Conservation (phyloP, 2,113 vertebrate genomes). For the Macrotus californicus region DNA sequence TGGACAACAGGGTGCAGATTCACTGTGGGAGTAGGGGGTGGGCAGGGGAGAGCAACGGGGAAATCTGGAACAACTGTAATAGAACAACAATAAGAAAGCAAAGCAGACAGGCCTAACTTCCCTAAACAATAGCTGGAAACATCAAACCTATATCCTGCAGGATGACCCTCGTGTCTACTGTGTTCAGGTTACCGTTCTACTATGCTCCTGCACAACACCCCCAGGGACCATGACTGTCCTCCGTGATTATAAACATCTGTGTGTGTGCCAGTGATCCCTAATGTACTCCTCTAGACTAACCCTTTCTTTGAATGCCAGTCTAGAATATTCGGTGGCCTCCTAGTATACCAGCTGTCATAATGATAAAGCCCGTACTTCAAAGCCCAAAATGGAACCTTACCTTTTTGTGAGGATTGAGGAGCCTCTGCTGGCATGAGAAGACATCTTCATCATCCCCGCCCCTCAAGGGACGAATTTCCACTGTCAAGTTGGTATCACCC, state of each 20-base stretch:
- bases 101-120: not conserved
- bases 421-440: not conserved
- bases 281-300: not conserved
- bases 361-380: not conserved
- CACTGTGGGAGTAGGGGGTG: too few species aligned
- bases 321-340: not conserved
- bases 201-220: accelerated
- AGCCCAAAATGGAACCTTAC: not conserved
- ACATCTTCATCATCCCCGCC: not conserved
- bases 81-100: too few species aligned
- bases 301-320: not conserved
- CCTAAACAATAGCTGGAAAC: not conserved
- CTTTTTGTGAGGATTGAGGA: not conserved
- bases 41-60: too few species aligned
- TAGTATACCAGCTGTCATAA: not conserved
- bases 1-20: too few species aligned
- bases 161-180: accelerated
- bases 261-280: not conserved
- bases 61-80: too few species aligned
- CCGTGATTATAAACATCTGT: too few species aligned
- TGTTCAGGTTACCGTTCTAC: accelerated
- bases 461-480: not conserved
- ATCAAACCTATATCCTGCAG: not conserved
- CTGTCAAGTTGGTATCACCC: not conserved
- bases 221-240: not conserved